phyloP scores from a whole-genome alignment of 2,888 invertebrate genomes.

The Ditula angustiorana region DNA sequence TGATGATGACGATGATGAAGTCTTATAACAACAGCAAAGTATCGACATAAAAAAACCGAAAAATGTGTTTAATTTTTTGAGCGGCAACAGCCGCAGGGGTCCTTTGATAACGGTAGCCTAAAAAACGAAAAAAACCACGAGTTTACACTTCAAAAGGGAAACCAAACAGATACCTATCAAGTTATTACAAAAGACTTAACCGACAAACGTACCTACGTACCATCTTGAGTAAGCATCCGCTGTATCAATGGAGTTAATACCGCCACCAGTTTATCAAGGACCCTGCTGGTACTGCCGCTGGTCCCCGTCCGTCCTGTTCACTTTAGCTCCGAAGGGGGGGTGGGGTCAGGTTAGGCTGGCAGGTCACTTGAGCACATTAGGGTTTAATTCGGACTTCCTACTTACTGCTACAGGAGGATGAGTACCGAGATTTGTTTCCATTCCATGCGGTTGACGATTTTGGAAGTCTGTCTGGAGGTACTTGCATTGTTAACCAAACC shows the following conservation, averaged over 20 bases:
- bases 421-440: conserved; percentile 81
- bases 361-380: conserved; percentile 81
- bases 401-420: conserved; percentile 68
- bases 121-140: too few species aligned
- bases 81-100: too few species aligned
- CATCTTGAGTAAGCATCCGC: conserved; percentile 83
- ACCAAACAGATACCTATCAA: conserved; percentile 3
- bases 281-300: conserved; percentile 48
- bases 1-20: too few species aligned
- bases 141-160: conserved; percentile 14
- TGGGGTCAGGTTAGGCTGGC: conserved; percentile 59
- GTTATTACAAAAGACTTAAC: conserved; percentile 39
- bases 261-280: conserved; percentile 61
- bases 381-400: conserved; percentile 82
- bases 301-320: conserved; percentile 44
- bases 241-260: conserved; percentile 80
- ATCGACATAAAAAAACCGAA: too few species aligned
- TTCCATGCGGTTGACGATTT: conserved; percentile 69
- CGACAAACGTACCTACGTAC: conserved; percentile 52
- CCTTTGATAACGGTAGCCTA: too few species aligned
- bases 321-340: conserved; percentile 38
- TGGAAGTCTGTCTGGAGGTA: conserved; percentile 45
- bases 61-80: too few species aligned
- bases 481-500: too few species aligned
- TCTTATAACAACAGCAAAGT: too few species aligned